Evolutionary conservation across 2,888 invertebrate species (phyloP).

Genomic region (Leucophora obtusa): DNA sequence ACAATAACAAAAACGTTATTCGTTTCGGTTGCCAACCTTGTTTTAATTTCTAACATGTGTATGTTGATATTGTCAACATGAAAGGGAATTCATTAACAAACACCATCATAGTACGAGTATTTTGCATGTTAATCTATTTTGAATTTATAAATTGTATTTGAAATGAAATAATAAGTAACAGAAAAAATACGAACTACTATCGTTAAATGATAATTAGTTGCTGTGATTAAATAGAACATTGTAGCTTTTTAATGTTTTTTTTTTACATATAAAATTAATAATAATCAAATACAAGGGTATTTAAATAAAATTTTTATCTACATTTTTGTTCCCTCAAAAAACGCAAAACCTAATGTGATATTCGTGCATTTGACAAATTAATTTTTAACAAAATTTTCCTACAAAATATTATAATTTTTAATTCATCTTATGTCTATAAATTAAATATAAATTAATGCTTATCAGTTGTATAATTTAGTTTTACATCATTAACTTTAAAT

Average conservation of each 20-base stretch:
- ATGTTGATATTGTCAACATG: conserved; percentile 47
- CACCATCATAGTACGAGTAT: background rate
- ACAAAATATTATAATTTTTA: background rate
- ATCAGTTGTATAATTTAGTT: conserved; percentile 7
- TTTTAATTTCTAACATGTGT: conserved; percentile 36
- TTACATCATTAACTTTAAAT: background rate
- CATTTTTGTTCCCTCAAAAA: background rate
- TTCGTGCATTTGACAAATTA: conserved; percentile 35
- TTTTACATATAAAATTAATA: conserved; percentile 5
- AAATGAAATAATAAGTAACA: background rate
- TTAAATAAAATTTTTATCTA: conserved; percentile 10
- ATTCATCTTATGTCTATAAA: background rate
- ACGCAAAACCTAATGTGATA: background rate
- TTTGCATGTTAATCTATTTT: conserved; percentile 1
- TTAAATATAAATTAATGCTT: background rate
- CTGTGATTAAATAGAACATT: background rate
- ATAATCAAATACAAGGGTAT: background rate
- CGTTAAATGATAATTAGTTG: conserved; percentile 20
- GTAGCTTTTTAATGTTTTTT: conserved; percentile 3
- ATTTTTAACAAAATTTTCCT: conserved; percentile 12
- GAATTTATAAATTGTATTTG: background rate
- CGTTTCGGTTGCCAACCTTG: too few species aligned
- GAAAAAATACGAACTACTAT: conserved; percentile 11
- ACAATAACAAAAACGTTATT: too few species aligned
- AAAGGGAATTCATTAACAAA: conserved; percentile 36